Percentiles rank a stretch among this genome's conserved stretches.
Evolutionary conservation across 2,888 invertebrate genomes (phyloP).

Genomic region (Hyppa rectilinea): DNA sequence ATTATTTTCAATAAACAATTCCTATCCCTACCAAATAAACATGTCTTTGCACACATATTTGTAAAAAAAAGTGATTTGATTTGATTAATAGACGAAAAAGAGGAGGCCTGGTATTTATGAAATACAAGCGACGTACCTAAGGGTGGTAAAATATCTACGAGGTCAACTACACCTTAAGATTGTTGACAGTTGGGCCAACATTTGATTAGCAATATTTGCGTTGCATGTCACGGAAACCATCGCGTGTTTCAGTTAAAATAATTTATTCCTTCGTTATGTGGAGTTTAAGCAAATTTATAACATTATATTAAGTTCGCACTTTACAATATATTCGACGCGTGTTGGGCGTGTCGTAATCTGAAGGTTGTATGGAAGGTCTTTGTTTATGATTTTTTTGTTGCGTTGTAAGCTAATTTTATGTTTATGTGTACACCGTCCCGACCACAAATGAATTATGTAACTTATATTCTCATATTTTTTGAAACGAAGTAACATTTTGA

Average conservation of each 20-base stretch:
- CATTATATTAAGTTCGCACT: slow-evolving; percentile 60
- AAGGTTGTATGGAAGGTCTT: slow-evolving; percentile 8
- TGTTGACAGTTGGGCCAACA: slow-evolving; percentile 27
- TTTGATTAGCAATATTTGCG: slow-evolving; percentile 30
- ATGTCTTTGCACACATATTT: too few relatives aligned
- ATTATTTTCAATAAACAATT: too few relatives aligned
- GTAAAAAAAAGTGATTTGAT: too few relatives aligned
- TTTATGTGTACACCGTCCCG: slow-evolving; percentile 5
- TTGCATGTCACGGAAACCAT: slow-evolving; percentile 57
- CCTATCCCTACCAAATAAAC: too few relatives aligned
- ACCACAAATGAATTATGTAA: background rate
- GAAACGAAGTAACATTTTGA: too few relatives aligned
- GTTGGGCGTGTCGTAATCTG: slow-evolving; percentile 20
- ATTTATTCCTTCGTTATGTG: slow-evolving; percentile 53
- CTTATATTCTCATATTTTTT: background rate
- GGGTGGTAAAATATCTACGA: background rate
- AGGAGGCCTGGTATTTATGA: background rate
- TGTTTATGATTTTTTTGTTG: slow-evolving; percentile 20
- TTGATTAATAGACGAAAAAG: background rate
- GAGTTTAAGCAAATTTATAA: slow-evolving; percentile 58
- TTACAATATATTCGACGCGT: slow-evolving; percentile 52
- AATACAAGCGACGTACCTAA: background rate
- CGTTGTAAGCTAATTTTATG: slow-evolving; percentile 22
- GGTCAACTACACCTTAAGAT: background rate
- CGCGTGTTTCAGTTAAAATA: slow-evolving; percentile 54